Evolutionary conservation across 2,113 vertebrate species (phyloP).

Genomic region (Muntiacus muntjak): DNA sequence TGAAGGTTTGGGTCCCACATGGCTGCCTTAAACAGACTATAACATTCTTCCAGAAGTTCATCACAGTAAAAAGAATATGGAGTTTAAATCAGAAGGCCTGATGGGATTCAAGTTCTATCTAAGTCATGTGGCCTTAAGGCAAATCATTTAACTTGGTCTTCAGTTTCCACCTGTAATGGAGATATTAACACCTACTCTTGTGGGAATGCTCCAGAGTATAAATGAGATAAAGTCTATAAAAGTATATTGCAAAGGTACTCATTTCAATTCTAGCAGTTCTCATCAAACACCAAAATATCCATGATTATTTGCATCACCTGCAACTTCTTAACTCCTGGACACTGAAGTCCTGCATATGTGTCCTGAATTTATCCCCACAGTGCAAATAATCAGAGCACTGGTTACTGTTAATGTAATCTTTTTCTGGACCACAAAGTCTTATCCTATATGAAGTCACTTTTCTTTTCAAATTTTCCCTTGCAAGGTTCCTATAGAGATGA

Average conservation of each 20-base stretch:
- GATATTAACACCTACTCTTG: slow-evolving; percentile 51
- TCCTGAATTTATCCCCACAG: background rate
- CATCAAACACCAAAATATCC: background rate
- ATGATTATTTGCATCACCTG: background rate
- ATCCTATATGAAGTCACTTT: background rate
- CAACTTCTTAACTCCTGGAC: background rate
- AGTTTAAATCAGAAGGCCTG: slow-evolving; percentile 18
- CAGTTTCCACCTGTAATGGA: slow-evolving; percentile 56
- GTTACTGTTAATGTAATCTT: background rate
- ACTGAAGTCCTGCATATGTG: background rate
- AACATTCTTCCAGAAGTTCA: background rate
- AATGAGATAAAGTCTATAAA: slow-evolving; percentile 31
- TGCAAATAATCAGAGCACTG: background rate
- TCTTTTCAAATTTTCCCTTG: slow-evolving; percentile 1
- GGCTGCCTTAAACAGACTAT: background rate
- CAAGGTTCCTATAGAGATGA: background rate
- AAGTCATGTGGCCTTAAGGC: slow-evolving; percentile 42
- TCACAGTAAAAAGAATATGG: background rate
- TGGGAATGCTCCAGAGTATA: slow-evolving; percentile 16
- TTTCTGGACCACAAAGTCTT: background rate
- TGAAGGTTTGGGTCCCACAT: background rate
- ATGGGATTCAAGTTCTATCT: slow-evolving; percentile 45
- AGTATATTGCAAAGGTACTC: slow-evolving; percentile 7
- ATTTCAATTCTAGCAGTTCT: slow-evolving; percentile 41
- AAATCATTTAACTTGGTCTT: slow-evolving; percentile 51